Percentiles rank a stretch among this genome's conserved stretches.
Conservation (phyloP, 2,888 invertebrate genomes). For the Drosophila meridionalis region DNA sequence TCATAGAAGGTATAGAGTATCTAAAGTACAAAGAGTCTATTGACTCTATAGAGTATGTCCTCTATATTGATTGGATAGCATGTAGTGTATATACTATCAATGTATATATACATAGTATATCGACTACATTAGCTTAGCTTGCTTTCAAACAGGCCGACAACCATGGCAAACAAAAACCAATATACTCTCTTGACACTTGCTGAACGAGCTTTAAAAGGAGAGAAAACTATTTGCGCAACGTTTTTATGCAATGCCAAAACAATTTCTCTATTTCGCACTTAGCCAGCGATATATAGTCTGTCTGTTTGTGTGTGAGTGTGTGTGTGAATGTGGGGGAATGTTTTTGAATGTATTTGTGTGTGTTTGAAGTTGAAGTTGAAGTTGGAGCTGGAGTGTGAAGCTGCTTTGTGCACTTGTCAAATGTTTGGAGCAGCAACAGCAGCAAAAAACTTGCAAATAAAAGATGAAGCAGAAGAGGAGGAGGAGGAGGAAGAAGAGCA, state of each 20-base stretch:
- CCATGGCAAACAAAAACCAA: constrained; percentile 7
- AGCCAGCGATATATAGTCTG: constrained; percentile 47
- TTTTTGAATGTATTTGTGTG: constrained; percentile 9
- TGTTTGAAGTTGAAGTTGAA: neutral
- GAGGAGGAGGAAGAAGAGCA: neutral
- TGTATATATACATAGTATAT: neutral
- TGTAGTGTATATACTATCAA: neutral
- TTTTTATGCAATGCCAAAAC: constrained; percentile 39
- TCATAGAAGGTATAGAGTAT: too few relatives aligned
- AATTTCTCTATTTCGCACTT: constrained; percentile 52
- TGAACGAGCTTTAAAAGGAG: neutral
- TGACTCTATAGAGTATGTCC: too few relatives aligned
- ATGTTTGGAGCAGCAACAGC: constrained; percentile 34
- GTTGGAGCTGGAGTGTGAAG: neutral
- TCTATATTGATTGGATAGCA: too few relatives aligned
- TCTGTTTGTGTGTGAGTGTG: constrained; percentile 13
- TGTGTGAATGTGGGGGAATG: neutral
- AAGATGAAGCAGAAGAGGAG: neutral
- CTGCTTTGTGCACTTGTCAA: constrained; percentile 58
- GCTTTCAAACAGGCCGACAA: neutral
- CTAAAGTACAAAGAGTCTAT: too few relatives aligned
- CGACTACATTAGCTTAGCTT: neutral
- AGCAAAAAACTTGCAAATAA: constrained; percentile 20
- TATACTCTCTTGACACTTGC: neutral
- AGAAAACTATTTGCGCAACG: constrained; percentile 7